A percentile compares a stretch with the other conserved stretches of the same genome.
Conservation (phyloP, 2,888 invertebrate genomes). For the Caprella mutica region DNA sequence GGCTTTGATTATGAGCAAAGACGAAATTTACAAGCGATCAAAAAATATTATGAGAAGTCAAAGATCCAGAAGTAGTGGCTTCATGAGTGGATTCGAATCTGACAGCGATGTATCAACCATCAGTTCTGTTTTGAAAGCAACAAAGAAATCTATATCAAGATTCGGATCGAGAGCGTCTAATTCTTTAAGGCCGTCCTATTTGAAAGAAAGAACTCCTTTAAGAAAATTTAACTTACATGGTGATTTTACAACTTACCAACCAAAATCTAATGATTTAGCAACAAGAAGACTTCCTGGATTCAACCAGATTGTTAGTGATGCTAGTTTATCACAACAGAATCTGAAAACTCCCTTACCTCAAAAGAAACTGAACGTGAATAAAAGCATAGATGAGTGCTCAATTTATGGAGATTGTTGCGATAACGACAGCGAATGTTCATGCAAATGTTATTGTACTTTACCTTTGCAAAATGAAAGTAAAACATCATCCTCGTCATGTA, state of each 20-base stretch:
- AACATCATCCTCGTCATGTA: neutral
- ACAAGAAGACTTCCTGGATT: no score
- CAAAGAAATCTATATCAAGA: slow-evolving; percentile 35
- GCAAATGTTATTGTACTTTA: slow-evolving; percentile 71
- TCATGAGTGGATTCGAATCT: slow-evolving; percentile 23
- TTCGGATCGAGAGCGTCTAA: slow-evolving; percentile 34
- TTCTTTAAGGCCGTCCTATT: slow-evolving; percentile 20
- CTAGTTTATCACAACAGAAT: neutral
- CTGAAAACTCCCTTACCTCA: slow-evolving; percentile 15
- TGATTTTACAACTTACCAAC: no score
- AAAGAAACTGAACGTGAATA: neutral
- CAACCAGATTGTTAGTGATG: neutral
- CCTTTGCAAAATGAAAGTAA: slow-evolving; percentile 36
- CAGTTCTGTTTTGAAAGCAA: slow-evolving; percentile 34
- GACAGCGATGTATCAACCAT: slow-evolving; percentile 34
- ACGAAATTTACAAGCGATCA: slow-evolving; percentile 77
- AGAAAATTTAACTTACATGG: slow-evolving; percentile 15
- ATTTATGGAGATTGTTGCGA: slow-evolving; percentile 82
- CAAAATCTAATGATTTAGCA: no score
- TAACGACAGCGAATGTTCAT: slow-evolving; percentile 65
- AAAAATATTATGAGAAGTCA: slow-evolving; percentile 79
- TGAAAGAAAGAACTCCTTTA: slow-evolving; percentile 26
- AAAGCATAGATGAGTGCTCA: slow-evolving; percentile 38
- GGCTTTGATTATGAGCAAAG: slow-evolving; percentile 78
- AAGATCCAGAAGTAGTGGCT: slow-evolving; percentile 38